phyloP scores from a whole-genome alignment of 2,797 vertebrate species.

The Xiphorhynchus erythropygius region DNA sequence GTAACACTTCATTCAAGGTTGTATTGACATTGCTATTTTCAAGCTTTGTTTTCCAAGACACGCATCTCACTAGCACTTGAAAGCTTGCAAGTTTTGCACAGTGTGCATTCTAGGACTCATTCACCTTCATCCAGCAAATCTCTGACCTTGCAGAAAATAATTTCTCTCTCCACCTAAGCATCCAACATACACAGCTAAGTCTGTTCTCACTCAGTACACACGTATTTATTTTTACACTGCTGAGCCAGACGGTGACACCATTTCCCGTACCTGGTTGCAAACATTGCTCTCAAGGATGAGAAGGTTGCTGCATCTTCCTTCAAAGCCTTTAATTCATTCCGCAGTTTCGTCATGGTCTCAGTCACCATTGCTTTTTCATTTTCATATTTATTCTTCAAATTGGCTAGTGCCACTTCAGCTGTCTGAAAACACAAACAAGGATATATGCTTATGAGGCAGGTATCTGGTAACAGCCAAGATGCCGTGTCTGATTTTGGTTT shows the following conservation, averaged over 20 bases:
- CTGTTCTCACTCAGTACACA: background rate
- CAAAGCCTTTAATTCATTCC: conserved; percentile 96
- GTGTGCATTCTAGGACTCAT: background rate
- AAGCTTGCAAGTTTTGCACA: conserved; percentile 14
- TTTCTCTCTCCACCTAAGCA: background rate
- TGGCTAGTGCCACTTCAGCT: conserved; percentile 92
- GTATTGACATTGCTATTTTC: conserved; percentile 22
- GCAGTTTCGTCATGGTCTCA: conserved; percentile 97
- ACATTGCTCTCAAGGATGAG: conserved; percentile 98
- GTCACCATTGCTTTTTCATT: conserved; percentile 98
- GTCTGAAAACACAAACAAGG: conserved; percentile 79
- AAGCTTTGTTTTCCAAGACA: conserved; percentile 24
- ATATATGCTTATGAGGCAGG: background rate
- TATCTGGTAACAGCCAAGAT: background rate
- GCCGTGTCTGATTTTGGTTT: background rate
- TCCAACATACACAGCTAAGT: background rate
- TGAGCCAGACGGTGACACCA: background rate
- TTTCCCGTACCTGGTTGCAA: conserved; percentile 90
- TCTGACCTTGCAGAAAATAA: background rate
- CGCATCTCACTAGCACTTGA: background rate
- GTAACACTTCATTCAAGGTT: conserved; percentile 40
- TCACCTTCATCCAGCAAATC: conserved; percentile 15
- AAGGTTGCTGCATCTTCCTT: conserved; percentile 99
- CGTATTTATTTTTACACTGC: background rate
- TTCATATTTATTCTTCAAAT: conserved; percentile 98